phyloP scores from a whole-genome alignment of 2,888 invertebrate species.

The Drosophila anomelani region DNA sequence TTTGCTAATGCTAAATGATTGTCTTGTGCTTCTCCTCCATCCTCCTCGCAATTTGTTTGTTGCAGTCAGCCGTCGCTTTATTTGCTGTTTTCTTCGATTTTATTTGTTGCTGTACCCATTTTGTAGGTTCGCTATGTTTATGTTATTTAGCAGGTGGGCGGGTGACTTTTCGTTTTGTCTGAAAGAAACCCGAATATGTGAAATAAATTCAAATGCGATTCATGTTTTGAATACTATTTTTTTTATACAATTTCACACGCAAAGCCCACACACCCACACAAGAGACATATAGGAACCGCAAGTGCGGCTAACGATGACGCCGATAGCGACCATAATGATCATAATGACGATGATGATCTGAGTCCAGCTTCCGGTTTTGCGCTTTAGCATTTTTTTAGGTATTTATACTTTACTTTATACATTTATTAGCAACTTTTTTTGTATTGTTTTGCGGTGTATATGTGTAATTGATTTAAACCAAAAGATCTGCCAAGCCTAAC shows the following conservation, averaged over 20 bases:
- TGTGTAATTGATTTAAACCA: slow-evolving; percentile 72
- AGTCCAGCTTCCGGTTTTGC: slow-evolving; percentile 71
- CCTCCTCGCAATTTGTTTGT: slow-evolving; percentile 57
- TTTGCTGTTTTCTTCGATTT: slow-evolving; percentile 18
- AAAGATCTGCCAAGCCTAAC: slow-evolving; percentile 65
- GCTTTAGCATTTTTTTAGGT: slow-evolving; percentile 32
- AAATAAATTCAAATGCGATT: slow-evolving; percentile 29
- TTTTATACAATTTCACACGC: slow-evolving; percentile 37
- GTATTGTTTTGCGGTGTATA: slow-evolving; percentile 48
- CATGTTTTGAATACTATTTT: slow-evolving; percentile 29
- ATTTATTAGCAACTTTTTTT: slow-evolving; percentile 36
- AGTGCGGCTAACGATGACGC: slow-evolving; percentile 59
- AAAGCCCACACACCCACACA: slow-evolving; percentile 35
- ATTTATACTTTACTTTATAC: slow-evolving; percentile 23
- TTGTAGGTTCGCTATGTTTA: slow-evolving; percentile 17
- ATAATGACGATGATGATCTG: slow-evolving; percentile 40
- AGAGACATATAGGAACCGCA: slow-evolving; percentile 59
- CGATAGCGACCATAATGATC: slow-evolving; percentile 32
- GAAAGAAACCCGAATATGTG: slow-evolving; percentile 52
- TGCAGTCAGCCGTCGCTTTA: slow-evolving; percentile 50
- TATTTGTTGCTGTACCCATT: slow-evolving; percentile 32
- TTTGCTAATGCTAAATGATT: slow-evolving; percentile 72
- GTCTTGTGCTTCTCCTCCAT: slow-evolving; percentile 48
- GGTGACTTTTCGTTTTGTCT: slow-evolving; percentile 57
- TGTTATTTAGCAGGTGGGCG: slow-evolving; percentile 34